phyloP scores from a whole-genome alignment of 2,113 vertebrate genomes.

The Podarcis raffonei region DNA sequence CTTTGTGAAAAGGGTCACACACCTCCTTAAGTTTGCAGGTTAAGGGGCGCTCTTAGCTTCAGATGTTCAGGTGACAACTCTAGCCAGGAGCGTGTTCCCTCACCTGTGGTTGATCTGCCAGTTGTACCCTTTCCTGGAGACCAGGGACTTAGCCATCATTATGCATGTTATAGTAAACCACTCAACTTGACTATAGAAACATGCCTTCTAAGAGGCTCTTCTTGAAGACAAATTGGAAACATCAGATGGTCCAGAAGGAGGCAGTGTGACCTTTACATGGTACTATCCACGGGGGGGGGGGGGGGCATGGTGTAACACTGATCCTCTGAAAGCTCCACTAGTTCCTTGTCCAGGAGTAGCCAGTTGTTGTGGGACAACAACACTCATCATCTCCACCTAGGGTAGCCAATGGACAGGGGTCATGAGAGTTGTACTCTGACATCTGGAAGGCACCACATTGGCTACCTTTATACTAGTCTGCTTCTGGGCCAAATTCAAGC shows the following conservation, averaged over 20 bases:
- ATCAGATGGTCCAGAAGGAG: background rate
- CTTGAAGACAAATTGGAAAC: background rate
- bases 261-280: background rate
- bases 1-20: background rate
- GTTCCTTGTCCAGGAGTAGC: too few species aligned
- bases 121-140: background rate
- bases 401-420: too few species aligned
- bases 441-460: too few species aligned
- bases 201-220: background rate
- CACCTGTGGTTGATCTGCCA: background rate
- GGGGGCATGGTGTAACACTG: too few species aligned
- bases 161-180: background rate
- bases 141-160: background rate
- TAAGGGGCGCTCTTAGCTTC: too few species aligned
- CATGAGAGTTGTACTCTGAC: too few species aligned
- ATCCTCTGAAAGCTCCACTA: background rate
- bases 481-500: too few species aligned
- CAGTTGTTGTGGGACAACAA: too few species aligned
- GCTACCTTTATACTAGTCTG: background rate
- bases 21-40: background rate
- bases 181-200: background rate
- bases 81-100: background rate
- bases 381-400: too few species aligned
- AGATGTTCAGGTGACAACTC: background rate
- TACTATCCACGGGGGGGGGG: background rate